Base-by-base conservation (phyloP, 2,113 vertebrate genomes). In the Steatornis caripensis region DNA sequence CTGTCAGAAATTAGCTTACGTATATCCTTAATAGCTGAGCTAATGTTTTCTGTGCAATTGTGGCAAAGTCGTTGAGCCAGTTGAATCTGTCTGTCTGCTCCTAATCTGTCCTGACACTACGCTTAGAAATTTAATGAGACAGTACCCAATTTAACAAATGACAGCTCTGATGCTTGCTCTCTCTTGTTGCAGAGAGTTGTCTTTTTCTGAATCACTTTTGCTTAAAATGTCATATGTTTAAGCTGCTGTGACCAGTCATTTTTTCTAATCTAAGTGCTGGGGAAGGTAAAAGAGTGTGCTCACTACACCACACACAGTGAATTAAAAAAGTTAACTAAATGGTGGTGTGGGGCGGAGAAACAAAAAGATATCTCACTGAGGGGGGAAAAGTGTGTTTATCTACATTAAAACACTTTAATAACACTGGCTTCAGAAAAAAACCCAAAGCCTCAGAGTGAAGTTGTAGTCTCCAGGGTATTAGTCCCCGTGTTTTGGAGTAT, bases 101-200 rank as follows among this genome's bases (percentile, higher is more conserved):
- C 57, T 70, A 78, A 94, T 85, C 69, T 30, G 81, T 87, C 51
- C n/a, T 88, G 75, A 74, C 77, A 43, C 41, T 75, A 41, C 1
- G 9, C 83, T 92, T 80, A 83, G 84, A 79, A 94, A 92, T 89
- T 64, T 95, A 94, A 91, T 91, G 53, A 96, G 66, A 92, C 85
- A 96, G 81, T 77, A 91, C 66, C 62, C 55, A 92, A 54, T 90
- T 95, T 89, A 94, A 90, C 64, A 93, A 95, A 87, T 68, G 54
- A 89, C 60, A 80, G 53, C 68, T 92, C 81, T 91, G 81, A 46
- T 85, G 48, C 71, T 84, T 87, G 34, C 36, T 70, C 30, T 87
- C 43, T 70, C 34, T 68, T 70, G 17, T 69, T 71, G 39, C 48
- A 89, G 48, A 86, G 55, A 96, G 27, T 55, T 81, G 60, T 54